Conservation (phyloP, 2,888 invertebrate species). For the Rotaria macrura region DNA sequence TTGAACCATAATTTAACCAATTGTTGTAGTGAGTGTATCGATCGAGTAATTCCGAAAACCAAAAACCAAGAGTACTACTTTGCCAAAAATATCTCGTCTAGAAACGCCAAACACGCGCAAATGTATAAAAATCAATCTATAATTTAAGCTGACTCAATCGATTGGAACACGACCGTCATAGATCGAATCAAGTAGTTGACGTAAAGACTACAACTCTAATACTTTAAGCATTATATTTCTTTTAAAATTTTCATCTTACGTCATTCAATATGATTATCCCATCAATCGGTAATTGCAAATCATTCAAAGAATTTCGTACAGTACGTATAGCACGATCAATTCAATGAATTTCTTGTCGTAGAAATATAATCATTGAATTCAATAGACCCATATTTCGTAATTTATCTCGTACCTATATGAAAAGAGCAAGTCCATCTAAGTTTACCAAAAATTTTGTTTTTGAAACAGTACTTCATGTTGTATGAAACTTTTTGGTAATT, state of each 20-base stretch:
- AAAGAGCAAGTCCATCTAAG: neutral
- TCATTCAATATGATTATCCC: slow-evolving; percentile 95
- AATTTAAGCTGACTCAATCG: neutral
- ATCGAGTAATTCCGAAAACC: slow-evolving; percentile 50
- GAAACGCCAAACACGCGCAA: neutral
- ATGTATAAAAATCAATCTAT: neutral
- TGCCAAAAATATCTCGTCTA: neutral
- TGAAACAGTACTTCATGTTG: slow-evolving; percentile 63
- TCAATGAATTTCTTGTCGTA: slow-evolving; percentile 62
- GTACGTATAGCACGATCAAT: slow-evolving; percentile 72
- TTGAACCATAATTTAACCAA: slow-evolving; percentile 39
- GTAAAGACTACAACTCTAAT: neutral
- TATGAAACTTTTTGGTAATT: slow-evolving; percentile 73
- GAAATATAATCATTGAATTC: slow-evolving; percentile 86
- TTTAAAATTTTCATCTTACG: slow-evolving; percentile 44
- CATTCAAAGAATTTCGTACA: slow-evolving; percentile 68
- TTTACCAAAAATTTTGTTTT: neutral
- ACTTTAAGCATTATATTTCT: neutral
- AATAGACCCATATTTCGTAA: slow-evolving; percentile 70
- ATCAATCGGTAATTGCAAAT: slow-evolving; percentile 84
- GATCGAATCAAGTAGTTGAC: neutral
- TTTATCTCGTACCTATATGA: slow-evolving; percentile 61
- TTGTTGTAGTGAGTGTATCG: slow-evolving; percentile 48
- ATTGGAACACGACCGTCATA: neutral
- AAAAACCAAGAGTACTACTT: slow-evolving; percentile 39